Percentiles rank a stretch among this genome's conserved stretches.
Evolutionary conservation across 2,888 invertebrate genomes (phyloP).

Genomic region (Andrena chrysosceles): DNA sequence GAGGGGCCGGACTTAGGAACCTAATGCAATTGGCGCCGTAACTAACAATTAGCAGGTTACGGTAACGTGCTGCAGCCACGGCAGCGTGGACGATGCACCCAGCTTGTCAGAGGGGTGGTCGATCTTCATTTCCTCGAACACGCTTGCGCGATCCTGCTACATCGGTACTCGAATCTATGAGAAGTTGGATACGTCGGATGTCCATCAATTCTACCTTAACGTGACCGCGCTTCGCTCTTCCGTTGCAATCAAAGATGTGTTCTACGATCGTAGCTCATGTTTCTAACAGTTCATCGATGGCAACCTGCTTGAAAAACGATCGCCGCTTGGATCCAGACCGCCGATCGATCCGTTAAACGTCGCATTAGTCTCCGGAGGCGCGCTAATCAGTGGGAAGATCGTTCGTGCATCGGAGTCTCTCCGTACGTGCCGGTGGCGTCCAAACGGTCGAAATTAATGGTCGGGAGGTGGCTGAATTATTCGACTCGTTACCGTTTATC

Average conservation of each 20-base stretch:
- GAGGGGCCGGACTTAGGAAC: slow-evolving; percentile 67
- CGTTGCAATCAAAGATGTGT: no score
- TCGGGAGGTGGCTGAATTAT: not conserved
- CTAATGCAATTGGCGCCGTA: slow-evolving; percentile 76
- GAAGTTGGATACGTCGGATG: not conserved
- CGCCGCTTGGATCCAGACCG: not conserved
- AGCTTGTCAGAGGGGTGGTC: not conserved
- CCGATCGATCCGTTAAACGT: not conserved
- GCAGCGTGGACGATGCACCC: slow-evolving; percentile 11
- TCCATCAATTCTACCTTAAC: not conserved
- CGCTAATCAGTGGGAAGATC: slow-evolving; percentile 3
- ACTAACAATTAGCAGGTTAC: slow-evolving; percentile 77
- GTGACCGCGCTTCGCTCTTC: not conserved
- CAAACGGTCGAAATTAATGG: slow-evolving; percentile 14
- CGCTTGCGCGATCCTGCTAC: slow-evolving; percentile 7
- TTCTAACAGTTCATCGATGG: no score
- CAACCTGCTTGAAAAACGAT: no score
- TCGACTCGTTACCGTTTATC: slow-evolving; percentile 34
- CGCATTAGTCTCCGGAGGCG: not conserved
- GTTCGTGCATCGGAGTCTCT: not conserved
- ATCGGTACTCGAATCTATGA: not conserved
- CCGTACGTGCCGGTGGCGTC: not conserved
- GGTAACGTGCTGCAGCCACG: slow-evolving; percentile 59
- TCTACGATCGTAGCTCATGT: no score
- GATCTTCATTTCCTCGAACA: slow-evolving; percentile 7